Conservation (phyloP, 2,888 invertebrate species). For the Ctena decussata region DNA sequence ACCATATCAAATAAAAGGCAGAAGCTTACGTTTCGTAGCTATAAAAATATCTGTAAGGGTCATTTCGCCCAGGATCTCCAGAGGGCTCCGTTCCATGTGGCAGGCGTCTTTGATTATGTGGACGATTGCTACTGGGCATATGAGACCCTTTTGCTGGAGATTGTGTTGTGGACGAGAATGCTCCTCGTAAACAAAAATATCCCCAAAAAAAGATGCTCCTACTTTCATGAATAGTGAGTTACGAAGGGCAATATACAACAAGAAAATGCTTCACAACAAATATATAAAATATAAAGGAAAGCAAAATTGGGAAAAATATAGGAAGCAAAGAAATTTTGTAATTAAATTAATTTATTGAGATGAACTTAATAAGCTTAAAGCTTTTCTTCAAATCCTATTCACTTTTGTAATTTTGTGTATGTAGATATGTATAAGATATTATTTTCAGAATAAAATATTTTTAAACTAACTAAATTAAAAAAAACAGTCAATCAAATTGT, state of each 20-base stretch:
- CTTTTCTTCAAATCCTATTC: too few relatives aligned
- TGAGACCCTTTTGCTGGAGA: not conserved
- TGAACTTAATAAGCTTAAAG: too few relatives aligned
- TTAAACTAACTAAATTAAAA: too few relatives aligned
- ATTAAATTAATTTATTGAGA: slow-evolving; percentile 3
- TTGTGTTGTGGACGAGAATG: slow-evolving; percentile 38
- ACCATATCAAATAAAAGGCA: too few relatives aligned
- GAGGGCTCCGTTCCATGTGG: not conserved
- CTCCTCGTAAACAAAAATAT: slow-evolving; percentile 26
- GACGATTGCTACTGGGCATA: not conserved
- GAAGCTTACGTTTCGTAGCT: too few relatives aligned
- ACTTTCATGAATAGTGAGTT: slow-evolving; percentile 36
- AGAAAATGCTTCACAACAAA: slow-evolving; percentile 29
- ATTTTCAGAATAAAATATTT: too few relatives aligned
- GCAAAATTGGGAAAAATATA: slow-evolving; percentile 28
- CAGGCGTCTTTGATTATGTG: not conserved
- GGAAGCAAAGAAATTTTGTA: slow-evolving; percentile 35
- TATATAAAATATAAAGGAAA: not conserved
- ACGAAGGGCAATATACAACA: slow-evolving; percentile 37
- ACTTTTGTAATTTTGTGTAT: too few relatives aligned
- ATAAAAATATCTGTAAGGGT: too few relatives aligned
- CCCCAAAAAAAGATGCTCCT: not conserved
- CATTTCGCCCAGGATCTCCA: too few relatives aligned
- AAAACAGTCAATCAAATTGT: slow-evolving; percentile 32
- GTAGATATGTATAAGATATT: too few relatives aligned